phyloP scores from a whole-genome alignment of 1,140 invertebrate species.

The Scaptomyza hsui region DNA sequence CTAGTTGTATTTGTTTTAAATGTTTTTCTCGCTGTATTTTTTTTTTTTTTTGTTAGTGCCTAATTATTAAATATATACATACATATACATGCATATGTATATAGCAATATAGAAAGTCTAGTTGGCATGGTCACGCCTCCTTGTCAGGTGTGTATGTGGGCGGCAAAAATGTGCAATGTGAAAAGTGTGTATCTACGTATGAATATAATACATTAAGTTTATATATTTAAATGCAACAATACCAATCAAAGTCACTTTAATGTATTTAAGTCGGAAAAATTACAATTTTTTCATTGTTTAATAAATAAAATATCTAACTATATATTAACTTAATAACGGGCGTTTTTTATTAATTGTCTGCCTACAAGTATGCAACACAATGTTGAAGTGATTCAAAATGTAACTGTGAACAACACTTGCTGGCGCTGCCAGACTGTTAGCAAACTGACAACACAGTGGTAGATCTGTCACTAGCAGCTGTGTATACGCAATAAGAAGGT shows the following conservation, averaged over 20 bases:
- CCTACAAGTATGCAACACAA: constrained; percentile 3
- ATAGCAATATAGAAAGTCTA: constrained; percentile 17
- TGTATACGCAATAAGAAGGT: not conserved
- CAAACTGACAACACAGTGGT: constrained; percentile 9
- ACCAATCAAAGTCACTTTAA: constrained; percentile 60
- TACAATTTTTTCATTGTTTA: constrained; percentile 29
- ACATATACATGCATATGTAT: constrained; percentile 7
- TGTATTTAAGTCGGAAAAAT: constrained; percentile 40
- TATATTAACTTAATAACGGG: not conserved
- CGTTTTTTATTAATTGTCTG: not conserved
- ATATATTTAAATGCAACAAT: constrained; percentile 30
- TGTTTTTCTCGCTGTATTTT: not conserved
- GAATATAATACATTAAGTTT: constrained; percentile 15
- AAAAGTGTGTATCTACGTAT: constrained; percentile 13
- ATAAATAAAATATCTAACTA: constrained; percentile 27
- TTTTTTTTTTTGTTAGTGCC: constrained; percentile 15
- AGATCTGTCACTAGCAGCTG: constrained; percentile 1
- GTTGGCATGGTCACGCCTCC: constrained; percentile 13
- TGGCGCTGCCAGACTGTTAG: constrained; percentile 1
- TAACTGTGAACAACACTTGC: not conserved
- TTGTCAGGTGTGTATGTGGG: not conserved
- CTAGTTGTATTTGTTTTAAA: constrained; percentile 18
- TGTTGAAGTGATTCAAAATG: not conserved
- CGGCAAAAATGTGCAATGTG: constrained; percentile 5
- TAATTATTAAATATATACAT: constrained; percentile 5